Base-by-base conservation (phyloP, 2,113 vertebrate species). In the Xiphias gladius region DNA sequence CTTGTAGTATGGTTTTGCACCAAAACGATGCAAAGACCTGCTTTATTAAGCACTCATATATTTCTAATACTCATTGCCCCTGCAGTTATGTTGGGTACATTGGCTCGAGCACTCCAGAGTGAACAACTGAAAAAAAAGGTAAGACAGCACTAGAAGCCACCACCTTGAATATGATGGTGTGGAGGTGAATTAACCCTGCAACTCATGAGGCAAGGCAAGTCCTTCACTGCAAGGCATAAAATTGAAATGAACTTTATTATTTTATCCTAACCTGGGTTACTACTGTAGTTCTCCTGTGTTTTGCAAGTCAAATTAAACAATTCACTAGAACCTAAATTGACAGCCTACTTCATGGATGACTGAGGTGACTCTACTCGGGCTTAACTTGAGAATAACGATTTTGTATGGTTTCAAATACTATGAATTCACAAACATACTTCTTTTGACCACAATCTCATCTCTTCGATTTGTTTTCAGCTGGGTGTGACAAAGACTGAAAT, bases 91-190 rank as follows among this genome's bases (percentile, higher is more conserved):
- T 0, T 17, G 20, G 0, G 0, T 3, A 6, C 39, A 14, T 5
- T 94, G 85, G 52, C 22, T 20, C 7, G 22, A 0, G 78, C 26
- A 0, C 77, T 94, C n/a, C 17, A 72, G 16, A 69, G 66, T 16
- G 73, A 73, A 20, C 0, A 4, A 3, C 10, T 91, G 50, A 92
- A 92, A 85, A n/a, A 55, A 0, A 10, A 81, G 89, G 94, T 95
- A 78, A 80, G 73, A 66, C 11, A 72, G 7, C 3, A 7, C 4
- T n/a, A 54, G 7, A 28, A 22, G 17, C 26, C 11, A 54, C 37
- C 13, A 16, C 17, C 13, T 22, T 35, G 8, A 64, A n/a, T 64
- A 30, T 57, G 26, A 67, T 7, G 12, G 0, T 54, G 43, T 32
- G 24, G 8, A 35, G 32, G 20, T 43, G 2, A 66, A 73, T 54